A percentile compares a stretch with the other conserved stretches of the same genome.
phyloP scores from a whole-genome alignment of 2,113 vertebrate genomes.

The Macheiramphus alcinus region DNA sequence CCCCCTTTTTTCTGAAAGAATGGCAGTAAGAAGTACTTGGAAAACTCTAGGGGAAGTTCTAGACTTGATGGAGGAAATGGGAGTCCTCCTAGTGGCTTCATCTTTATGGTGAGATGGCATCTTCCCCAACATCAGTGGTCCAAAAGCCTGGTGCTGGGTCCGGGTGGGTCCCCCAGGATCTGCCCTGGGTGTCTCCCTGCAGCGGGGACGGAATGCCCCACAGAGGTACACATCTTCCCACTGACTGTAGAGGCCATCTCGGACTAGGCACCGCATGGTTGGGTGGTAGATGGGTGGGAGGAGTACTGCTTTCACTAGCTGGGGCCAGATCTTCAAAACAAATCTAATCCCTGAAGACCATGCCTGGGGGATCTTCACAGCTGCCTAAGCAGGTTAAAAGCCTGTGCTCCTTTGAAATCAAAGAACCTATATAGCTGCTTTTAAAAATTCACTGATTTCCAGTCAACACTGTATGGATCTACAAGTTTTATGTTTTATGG shows the following conservation, averaged over 20 bases:
- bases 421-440: not conserved
- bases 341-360: not conserved
- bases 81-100: not conserved
- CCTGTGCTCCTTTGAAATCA: not conserved
- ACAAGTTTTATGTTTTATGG: not conserved
- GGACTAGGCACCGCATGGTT: not conserved
- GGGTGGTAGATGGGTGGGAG: not conserved
- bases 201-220: not conserved
- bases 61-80: not conserved
- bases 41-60: not conserved
- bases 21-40: not conserved
- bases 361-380: not conserved
- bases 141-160: not conserved
- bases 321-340: not conserved
- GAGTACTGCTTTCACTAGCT: not conserved
- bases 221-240: not conserved
- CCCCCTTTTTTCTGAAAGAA: not conserved
- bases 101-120: not conserved
- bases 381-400: not conserved
- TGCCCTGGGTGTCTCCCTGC: not conserved
- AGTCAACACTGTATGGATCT: not conserved
- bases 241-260: not conserved
- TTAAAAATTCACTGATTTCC: not conserved
- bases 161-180: too few relatives aligned
- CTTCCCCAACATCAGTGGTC: not conserved